phyloP scores from a whole-genome alignment of 2,113 vertebrate genomes.

The Sitta europaea region DNA sequence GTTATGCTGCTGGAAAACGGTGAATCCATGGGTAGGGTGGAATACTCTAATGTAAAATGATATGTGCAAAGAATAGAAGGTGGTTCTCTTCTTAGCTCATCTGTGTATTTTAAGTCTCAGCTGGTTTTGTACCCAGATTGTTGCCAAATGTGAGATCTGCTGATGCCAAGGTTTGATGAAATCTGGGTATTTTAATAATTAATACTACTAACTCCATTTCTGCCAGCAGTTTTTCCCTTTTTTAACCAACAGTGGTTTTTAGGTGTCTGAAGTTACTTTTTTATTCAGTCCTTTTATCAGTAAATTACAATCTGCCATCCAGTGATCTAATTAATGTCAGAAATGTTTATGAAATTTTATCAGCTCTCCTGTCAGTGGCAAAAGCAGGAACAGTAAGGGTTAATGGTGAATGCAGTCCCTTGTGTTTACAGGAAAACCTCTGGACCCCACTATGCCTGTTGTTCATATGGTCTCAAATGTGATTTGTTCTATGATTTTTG shows the following conservation, averaged over 20 bases:
- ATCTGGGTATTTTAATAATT: neutral
- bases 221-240: neutral
- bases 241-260: neutral
- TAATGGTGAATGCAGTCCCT: neutral
- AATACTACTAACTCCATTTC: neutral
- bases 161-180: neutral
- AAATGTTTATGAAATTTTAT: neutral
- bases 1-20: neutral
- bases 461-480: conserved; percentile 2
- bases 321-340: neutral
- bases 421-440: conserved; percentile 51
- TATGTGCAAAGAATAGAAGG: neutral
- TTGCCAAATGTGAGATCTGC: neutral
- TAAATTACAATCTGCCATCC: neutral
- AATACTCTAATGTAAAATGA: neutral
- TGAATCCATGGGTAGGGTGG: neutral
- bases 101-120: neutral
- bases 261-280: neutral
- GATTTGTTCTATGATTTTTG: conserved; percentile 27
- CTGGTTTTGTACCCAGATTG: neutral
- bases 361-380: neutral
- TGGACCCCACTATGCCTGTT: conserved; percentile 11
- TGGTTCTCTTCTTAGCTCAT: neutral
- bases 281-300: neutral
- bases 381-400: neutral